Evolutionary conservation across 2,888 invertebrate species (phyloP), one percentile per base, ranked within the genome.

Genomic region (Heteropelma amictum): DNA sequence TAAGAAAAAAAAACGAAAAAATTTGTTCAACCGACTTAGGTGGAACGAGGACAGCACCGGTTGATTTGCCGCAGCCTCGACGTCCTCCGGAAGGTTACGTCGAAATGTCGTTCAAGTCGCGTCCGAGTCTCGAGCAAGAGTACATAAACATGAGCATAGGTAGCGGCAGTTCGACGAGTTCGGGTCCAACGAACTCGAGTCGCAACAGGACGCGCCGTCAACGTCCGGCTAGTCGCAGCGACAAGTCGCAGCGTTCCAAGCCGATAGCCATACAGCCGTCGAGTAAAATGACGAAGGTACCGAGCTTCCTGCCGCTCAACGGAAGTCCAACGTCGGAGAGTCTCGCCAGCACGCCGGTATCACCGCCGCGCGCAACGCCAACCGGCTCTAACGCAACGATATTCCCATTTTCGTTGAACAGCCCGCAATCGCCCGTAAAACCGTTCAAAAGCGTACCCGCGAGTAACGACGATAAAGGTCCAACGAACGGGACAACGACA

Each of bases 371-470:
- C n/a, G 89, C 90, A 1, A 92, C 93, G 0, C 92, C 92, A 0
- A 92, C 92, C 1, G 93, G 93, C 49, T 93, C 91, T 2, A 90
- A 90, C 68, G 88, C 92, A 4, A 93, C 93, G 0, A 92, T 94
- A 72, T 94, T 94, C 86, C 93, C 94, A 1, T 91, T 94, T 81
- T 93, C 92, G 72, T 87, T 93, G 47, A 93, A 93, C 84, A 93
- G 93, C 78, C 94, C 94, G 0, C 91, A 92, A 12, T 93, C 93
- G 1, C 93, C 93, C 0, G 90, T 91, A 19, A 92, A 92, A 77
- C 85, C 89, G 0, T 89, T 90, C 56, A 87, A 90, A 23, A 28
- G 17, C 1, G 17, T 28, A 6, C 23, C 70, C 7, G 40, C 28
- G 0, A 49, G 8, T 33, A 47, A 38, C 33, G 60, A 68, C 28